phyloP scores from a whole-genome alignment of 2,797 vertebrate genomes.

The Peromyscus attwateri region DNA sequence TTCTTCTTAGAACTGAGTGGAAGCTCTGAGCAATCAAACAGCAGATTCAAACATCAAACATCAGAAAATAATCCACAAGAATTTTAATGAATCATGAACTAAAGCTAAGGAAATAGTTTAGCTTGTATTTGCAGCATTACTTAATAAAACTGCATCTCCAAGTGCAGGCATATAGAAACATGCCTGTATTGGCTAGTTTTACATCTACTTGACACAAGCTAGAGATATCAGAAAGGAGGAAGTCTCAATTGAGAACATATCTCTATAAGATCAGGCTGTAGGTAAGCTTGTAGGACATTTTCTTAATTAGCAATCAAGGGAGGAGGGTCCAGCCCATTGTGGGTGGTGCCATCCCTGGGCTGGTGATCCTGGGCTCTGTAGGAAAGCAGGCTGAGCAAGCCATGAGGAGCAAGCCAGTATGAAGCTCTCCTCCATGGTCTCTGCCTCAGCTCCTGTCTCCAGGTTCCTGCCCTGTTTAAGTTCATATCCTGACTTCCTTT shows the following conservation, averaged over 20 bases:
- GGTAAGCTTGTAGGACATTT: background rate
- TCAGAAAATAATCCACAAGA: background rate
- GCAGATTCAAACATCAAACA: background rate
- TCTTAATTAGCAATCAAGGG: background rate
- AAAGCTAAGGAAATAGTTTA: slow-evolving; percentile 37
- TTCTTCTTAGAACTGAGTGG: background rate
- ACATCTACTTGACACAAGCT: background rate
- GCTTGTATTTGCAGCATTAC: background rate
- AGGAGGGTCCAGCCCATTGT: background rate
- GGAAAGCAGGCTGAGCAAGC: background rate
- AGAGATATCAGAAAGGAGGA: background rate
- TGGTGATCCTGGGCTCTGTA: background rate
- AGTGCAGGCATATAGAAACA: slow-evolving; percentile 26
- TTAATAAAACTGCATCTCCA: slow-evolving; percentile 52
- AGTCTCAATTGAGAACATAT: background rate
- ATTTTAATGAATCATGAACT: background rate
- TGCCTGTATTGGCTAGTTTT: background rate
- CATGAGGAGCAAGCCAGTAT: background rate
- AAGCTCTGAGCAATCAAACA: background rate
- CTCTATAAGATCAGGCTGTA: background rate
- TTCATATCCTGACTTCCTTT: background rate
- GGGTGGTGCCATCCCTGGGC: background rate
- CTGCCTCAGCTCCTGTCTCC: background rate
- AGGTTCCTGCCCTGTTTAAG: background rate
- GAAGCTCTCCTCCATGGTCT: background rate